Conservation (phyloP, 2,113 vertebrate species). For the Callopanchax toddi region DNA sequence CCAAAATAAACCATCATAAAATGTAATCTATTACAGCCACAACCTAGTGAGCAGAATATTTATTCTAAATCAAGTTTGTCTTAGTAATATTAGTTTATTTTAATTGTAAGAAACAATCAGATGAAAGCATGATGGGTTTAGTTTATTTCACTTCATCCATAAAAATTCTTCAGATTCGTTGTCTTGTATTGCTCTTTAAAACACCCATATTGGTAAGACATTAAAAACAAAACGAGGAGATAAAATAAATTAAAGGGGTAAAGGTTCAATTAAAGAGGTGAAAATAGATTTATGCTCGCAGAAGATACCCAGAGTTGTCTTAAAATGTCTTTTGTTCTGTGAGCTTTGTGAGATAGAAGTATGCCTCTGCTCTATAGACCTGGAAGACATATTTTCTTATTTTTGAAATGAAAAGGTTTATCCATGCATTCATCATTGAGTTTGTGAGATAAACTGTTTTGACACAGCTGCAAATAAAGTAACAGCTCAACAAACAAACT, state of each 20-base stretch:
- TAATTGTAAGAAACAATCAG: too few relatives aligned
- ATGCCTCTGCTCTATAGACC: not conserved
- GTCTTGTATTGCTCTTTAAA: not conserved
- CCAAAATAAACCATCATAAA: too few relatives aligned
- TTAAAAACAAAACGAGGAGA: too few relatives aligned
- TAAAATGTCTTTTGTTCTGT: not conserved
- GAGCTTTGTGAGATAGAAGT: not conserved
- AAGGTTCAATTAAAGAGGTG: too few relatives aligned
- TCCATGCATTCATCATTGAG: not conserved
- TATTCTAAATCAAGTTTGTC: not conserved
- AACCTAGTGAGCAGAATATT: not conserved
- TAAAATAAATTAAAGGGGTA: too few relatives aligned
- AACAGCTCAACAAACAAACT: too few relatives aligned
- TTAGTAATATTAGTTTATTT: too few relatives aligned
- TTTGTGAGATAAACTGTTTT: not conserved
- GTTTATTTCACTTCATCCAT: not conserved
- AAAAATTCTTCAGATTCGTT: not conserved
- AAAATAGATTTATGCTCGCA: too few relatives aligned
- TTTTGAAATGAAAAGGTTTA: not conserved
- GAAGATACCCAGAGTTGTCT: too few relatives aligned
- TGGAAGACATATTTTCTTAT: not conserved
- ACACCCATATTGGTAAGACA: not conserved
- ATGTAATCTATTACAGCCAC: not conserved
- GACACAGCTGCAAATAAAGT: not conserved
- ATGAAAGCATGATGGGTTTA: not conserved